Conservation (phyloP, 2,113 vertebrate species). For the Centropus bengalensis region DNA sequence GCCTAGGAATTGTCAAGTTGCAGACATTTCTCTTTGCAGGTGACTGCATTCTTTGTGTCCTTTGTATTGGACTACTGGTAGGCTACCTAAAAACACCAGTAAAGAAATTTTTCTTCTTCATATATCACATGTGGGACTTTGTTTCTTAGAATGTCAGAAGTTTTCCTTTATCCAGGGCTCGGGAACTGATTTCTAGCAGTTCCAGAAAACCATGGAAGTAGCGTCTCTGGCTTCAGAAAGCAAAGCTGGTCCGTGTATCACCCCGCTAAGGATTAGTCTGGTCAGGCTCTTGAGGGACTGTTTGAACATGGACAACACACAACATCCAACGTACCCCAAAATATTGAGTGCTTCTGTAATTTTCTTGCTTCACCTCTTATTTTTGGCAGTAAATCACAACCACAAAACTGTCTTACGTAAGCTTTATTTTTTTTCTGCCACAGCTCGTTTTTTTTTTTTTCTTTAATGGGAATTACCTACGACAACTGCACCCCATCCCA, state of each 20-base stretch:
- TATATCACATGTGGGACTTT: rapidly evolving
- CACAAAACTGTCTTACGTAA: background rate
- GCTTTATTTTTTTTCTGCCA: too few species aligned
- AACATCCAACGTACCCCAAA: background rate
- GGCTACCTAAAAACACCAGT: background rate
- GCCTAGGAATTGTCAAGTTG: background rate
- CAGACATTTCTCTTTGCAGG: background rate
- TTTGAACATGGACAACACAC: background rate
- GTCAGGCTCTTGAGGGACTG: background rate
- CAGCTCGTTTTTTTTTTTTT: background rate
- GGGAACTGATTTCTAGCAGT: background rate
- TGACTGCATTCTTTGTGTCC: background rate
- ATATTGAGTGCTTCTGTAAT: background rate
- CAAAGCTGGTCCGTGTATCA: background rate
- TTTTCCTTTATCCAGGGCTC: background rate
- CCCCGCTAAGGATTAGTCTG: background rate
- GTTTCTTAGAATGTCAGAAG: background rate
- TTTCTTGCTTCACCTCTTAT: background rate
- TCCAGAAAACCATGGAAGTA: background rate
- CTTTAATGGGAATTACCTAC: background rate
- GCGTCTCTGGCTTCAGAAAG: background rate
- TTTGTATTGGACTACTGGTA: background rate
- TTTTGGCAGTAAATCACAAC: background rate
- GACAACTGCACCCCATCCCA: rapidly evolving
- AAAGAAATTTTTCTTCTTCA: background rate